Conservation (phyloP, 2,797 vertebrate genomes). For the Tenualosa thibaudeaui region DNA sequence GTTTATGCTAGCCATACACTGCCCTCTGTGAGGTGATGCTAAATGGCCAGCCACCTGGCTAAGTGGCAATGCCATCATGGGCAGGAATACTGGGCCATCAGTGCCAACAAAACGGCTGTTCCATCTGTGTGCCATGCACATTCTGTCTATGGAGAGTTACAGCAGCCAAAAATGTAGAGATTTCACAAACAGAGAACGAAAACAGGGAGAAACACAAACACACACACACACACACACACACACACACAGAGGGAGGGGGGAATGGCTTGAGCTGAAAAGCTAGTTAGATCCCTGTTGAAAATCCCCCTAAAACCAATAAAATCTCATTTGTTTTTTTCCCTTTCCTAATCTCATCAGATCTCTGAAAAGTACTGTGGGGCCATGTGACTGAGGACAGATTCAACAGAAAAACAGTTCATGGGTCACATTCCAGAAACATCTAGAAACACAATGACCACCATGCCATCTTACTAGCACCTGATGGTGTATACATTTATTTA, state of each 20-base stretch:
- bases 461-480: neutral
- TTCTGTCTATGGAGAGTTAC: neutral
- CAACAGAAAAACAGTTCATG: neutral
- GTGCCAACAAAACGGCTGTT: neutral
- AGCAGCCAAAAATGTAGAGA: neutral
- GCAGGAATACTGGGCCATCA: neutral
- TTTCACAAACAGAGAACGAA: neutral
- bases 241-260: neutral
- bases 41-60: neutral
- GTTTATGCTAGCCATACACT: neutral
- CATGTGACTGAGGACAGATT: neutral
- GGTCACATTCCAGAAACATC: neutral
- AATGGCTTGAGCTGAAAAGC: neutral
- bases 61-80: neutral
- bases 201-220: neutral
- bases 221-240: neutral
- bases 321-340: neutral
- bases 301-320: slow-evolving; percentile 9
- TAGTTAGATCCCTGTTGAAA: neutral
- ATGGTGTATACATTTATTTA: neutral
- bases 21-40: neutral
- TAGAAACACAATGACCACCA: neutral
- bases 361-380: neutral
- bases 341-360: neutral
- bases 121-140: neutral